Base-by-base conservation (phyloP, 2,113 vertebrate genomes). In the Phocoena sinus region DNA sequence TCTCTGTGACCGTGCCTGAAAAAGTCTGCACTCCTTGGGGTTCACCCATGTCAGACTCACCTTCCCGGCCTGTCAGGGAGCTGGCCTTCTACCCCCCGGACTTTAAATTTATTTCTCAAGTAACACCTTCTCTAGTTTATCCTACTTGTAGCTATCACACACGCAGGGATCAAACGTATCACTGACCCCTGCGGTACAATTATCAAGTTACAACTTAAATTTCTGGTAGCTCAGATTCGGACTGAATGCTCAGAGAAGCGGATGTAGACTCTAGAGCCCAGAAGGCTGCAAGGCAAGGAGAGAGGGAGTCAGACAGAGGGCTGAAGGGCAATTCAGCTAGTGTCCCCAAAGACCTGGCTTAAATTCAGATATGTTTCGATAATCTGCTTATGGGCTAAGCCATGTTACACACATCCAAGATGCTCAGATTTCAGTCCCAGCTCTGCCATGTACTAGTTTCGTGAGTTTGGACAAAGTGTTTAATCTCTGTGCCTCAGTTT, bases 281-380 rank as follows among this genome's bases (percentile, higher is more conserved):
- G 26, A 9, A 4, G 58, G 6, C 9, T 17, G 3, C 8, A 0
- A 36, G 77, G 14, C 20, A 17, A 33, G 53, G 76, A 14, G 41
- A 5, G 33, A 4, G 50, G 53, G 77, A 5, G 0, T 1, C 11
- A 3, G 15, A 14, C 6, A 13, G 33, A n/a, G 63, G 62, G 8
- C 33, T 0, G n/a, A 6, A 3, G 33, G 26, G 60, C 7, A 8
- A 3, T 1, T 15, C n/a, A 63, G 56, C 21, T 2, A 5, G 20
- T 5, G 36, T 7, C 21, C 28, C 53, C 7, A 4, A 7, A 44
- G 23, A 5, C 12, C 36, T 8, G 56, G n/a, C 58, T 58, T 6
- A 0, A 0, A 0, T 12, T n/a, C 15, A 2, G 50, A 0, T 2
- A 0, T 0, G 13, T 5, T 50, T 62, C 10, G 8, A 20, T 26